Percentiles rank a stretch among this genome's conserved stretches.
These are phyloP conservation scores for Brenthis hecate DNA, from an alignment of 2,888 invertebrate species.

Conservation along the genomic window DNA sequence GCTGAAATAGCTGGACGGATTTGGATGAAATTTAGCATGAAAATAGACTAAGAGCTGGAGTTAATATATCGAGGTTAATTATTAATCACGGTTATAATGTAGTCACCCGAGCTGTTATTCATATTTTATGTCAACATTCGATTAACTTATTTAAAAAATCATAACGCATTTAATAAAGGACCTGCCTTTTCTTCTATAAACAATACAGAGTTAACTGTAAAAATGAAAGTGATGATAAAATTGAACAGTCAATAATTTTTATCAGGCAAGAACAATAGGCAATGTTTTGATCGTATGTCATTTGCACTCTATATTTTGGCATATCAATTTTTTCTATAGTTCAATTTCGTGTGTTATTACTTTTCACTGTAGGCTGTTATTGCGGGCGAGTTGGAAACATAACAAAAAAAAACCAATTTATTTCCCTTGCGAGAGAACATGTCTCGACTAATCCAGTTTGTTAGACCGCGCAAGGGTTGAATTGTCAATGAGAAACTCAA, in stretches of 20 bases:
- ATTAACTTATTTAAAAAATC: too few species aligned
- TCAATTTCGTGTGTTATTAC: constrained; percentile 63
- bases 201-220: neutral
- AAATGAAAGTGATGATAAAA: constrained; percentile 20
- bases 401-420: constrained; percentile 74
- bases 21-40: too few species aligned
- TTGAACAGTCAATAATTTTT: constrained; percentile 22
- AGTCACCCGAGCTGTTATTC: too few species aligned
- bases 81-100: too few species aligned
- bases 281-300: constrained; percentile 13
- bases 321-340: constrained; percentile 53
- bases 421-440: constrained; percentile 77
- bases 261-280: constrained; percentile 16
- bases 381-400: constrained; percentile 64
- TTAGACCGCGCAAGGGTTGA: constrained; percentile 80
- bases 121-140: too few species aligned
- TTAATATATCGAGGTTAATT: too few species aligned
- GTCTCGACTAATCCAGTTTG: constrained; percentile 80
- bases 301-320: constrained; percentile 24
- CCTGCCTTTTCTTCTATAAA: neutral
- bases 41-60: too few species aligned
- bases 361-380: constrained; percentile 72
- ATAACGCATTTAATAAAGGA: neutral
- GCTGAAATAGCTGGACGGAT: too few species aligned
- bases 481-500: constrained; percentile 76